Evolutionary conservation across 1,140 invertebrate species (phyloP).

Genomic region (Linepithema humile): DNA sequence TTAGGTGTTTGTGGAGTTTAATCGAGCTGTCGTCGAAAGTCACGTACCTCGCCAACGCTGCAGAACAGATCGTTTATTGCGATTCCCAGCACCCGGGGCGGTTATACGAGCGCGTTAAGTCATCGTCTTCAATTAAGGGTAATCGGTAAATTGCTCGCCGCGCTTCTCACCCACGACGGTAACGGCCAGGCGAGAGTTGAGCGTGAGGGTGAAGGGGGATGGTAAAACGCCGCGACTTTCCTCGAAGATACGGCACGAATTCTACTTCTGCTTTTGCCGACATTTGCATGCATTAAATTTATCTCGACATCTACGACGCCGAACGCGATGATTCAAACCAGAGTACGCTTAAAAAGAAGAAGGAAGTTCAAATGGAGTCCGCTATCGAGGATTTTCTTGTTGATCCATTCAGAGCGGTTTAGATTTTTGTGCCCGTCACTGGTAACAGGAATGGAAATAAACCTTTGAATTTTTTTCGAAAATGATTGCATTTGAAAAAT

Average conservation of each 20-base stretch:
- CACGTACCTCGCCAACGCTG: slow-evolving; percentile 74
- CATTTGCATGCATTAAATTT: slow-evolving; percentile 81
- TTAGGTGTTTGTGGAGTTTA: slow-evolving; percentile 59
- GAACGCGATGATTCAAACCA: slow-evolving; percentile 57
- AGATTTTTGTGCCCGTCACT: not conserved
- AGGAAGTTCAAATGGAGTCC: not conserved
- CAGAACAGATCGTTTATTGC: slow-evolving; percentile 78
- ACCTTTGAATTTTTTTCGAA: not conserved
- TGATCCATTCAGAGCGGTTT: not conserved
- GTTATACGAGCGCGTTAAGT: slow-evolving; percentile 77
- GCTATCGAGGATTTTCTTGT: not conserved
- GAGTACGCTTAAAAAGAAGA: not conserved
- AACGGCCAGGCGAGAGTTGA: slow-evolving; percentile 34
- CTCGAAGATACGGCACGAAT: slow-evolving; percentile 80
- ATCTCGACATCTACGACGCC: slow-evolving; percentile 68
- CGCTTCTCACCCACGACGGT: not conserved
- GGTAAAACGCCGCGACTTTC: slow-evolving; percentile 1
- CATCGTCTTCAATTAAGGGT: slow-evolving; percentile 83
- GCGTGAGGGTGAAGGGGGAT: not conserved
- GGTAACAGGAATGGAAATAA: not conserved
- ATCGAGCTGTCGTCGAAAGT: slow-evolving; percentile 70
- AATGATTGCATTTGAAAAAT: not conserved
- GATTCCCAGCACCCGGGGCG: slow-evolving; percentile 65
- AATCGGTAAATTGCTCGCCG: slow-evolving; percentile 81
- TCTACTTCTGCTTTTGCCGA: slow-evolving; percentile 77